Base-by-base conservation (phyloP, 2,797 vertebrate species). In the Helarctos malayanus region DNA sequence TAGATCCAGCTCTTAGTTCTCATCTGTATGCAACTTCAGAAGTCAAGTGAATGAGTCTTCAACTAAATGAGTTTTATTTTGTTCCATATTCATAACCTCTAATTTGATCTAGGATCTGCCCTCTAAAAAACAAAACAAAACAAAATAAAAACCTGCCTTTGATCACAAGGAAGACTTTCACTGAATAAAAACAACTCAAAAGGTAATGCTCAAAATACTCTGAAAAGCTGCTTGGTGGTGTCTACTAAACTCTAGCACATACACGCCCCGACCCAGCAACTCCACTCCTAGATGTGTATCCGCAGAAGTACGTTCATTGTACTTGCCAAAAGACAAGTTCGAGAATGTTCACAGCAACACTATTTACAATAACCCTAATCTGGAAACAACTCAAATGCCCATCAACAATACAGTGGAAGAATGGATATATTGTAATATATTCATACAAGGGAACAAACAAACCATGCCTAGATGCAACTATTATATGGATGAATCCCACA, bases 171-270 rank as follows among this genome's bases (percentile, higher is more conserved):
- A 93, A 91, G 65, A 80, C 27, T 78, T 94, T 79, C 5, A 63
- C 10, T 54, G 15, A 93, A 78, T 41, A 81, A 96, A 97, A 96
- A 65, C 38, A 91, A 71, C 12, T 75, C 54, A 83, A 84, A 95
- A n/a, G 32, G 14, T 14, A 35, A 75, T 52, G 32, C 5, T 81
- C 61, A 71, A 29, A 38, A 56, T 85, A 63, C 32, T 75, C 11
- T 71, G 21, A 9, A 90, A 87, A 54, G 13, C 49, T 91, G 14
- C 52, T 78, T n/a, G 18, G 7, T 35, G 84, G 12, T 12, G 38
- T 49, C 52, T 88, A 78, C 14, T 52, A 47, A 81, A 52, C 13
- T 18, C 61, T 35, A 91, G 29, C 2, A 25, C 65, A 68, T 0
- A 3, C 12, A 52, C 14, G 25, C n/a, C 45, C 32, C 61, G 56